Conservation (phyloP, 1,140 invertebrate genomes). For the Mya arenaria region DNA sequence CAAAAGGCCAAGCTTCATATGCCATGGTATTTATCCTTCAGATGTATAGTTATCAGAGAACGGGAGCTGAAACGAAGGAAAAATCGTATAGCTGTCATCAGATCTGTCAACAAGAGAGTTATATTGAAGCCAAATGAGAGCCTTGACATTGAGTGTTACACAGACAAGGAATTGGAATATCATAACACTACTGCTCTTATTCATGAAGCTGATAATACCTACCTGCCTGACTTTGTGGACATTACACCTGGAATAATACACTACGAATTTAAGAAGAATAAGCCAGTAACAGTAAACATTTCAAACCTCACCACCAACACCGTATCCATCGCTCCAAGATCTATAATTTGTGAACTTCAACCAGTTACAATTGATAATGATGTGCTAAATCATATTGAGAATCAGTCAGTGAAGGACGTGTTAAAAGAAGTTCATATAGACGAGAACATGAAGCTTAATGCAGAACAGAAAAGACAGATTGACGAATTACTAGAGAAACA, state of each 20-base stretch:
- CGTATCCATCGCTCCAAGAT: constrained; percentile 19
- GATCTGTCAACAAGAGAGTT: background rate
- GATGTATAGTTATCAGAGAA: constrained; percentile 28
- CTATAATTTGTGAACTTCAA: constrained; percentile 47
- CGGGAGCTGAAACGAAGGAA: constrained; percentile 11
- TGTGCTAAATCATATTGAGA: background rate
- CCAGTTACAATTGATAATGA: constrained; percentile 22
- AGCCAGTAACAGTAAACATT: constrained; percentile 1
- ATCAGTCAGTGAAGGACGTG: background rate
- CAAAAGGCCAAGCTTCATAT: constrained; percentile 32
- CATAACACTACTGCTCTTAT: constrained; percentile 12
- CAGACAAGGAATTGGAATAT: background rate
- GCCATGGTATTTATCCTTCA: constrained; percentile 42
- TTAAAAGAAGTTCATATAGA: constrained; percentile 11
- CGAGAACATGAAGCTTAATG: background rate
- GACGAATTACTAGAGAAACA: constrained; percentile 18
- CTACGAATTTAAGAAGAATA: constrained; percentile 17
- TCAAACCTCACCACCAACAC: constrained; percentile 30
- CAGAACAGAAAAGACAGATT: constrained; percentile 1
- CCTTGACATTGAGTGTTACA: constrained; percentile 17
- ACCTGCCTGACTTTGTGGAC: constrained; percentile 13
- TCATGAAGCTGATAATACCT: constrained; percentile 22
- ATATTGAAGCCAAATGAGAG: constrained; percentile 12
- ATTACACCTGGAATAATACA: constrained; percentile 10
- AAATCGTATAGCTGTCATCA: constrained; percentile 23